Evolutionary conservation across 2,113 vertebrate species (phyloP).

Genomic region (Lepisosteus osseus): DNA sequence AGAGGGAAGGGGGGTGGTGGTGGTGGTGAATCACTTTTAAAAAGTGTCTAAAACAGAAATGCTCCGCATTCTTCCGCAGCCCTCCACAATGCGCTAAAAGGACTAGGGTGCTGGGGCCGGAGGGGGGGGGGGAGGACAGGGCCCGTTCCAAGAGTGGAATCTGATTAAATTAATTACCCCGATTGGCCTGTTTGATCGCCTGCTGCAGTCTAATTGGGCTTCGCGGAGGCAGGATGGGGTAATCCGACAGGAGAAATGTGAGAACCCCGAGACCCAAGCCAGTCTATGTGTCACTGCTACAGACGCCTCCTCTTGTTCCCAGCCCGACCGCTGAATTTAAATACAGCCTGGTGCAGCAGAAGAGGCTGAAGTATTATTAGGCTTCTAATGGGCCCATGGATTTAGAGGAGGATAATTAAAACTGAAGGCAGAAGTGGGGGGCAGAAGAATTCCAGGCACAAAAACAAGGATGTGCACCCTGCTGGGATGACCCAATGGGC

Average conservation of each 20-base stretch:
- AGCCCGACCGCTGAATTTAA: conserved; percentile 51
- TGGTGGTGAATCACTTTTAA: conserved; percentile 52
- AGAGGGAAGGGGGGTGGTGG: conserved; percentile 25
- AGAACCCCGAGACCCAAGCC: conserved; percentile 78
- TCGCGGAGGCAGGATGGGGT: conserved; percentile 51
- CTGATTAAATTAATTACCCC: conserved; percentile 82
- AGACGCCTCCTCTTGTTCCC: conserved; percentile 67
- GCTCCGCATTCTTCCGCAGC: conserved; percentile 76
- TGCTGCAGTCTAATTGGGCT: conserved; percentile 63
- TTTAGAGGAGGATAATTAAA: conserved; percentile 75
- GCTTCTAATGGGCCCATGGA: conserved; percentile 57
- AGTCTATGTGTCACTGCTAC: conserved; percentile 70
- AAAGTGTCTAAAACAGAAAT: conserved; percentile 74
- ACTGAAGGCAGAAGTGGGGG: conserved; percentile 43
- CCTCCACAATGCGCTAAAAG: conserved; percentile 70
- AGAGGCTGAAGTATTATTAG: conserved; percentile 58
- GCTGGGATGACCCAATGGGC: conserved; percentile 51
- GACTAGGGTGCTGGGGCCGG: conserved; percentile 33
- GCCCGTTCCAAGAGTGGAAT: conserved; percentile 68
- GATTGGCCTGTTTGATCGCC: conserved; percentile 73
- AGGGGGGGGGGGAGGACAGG: conserved; percentile 39
- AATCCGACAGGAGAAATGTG: conserved; percentile 72
- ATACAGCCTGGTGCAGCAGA: conserved; percentile 53
- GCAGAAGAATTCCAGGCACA: conserved; percentile 37
- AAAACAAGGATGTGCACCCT: conserved; percentile 43